These are phyloP conservation scores for Ailuropoda melanoleuca DNA, from an alignment of 2,113 vertebrate species.

Conservation along the genomic window DNA sequence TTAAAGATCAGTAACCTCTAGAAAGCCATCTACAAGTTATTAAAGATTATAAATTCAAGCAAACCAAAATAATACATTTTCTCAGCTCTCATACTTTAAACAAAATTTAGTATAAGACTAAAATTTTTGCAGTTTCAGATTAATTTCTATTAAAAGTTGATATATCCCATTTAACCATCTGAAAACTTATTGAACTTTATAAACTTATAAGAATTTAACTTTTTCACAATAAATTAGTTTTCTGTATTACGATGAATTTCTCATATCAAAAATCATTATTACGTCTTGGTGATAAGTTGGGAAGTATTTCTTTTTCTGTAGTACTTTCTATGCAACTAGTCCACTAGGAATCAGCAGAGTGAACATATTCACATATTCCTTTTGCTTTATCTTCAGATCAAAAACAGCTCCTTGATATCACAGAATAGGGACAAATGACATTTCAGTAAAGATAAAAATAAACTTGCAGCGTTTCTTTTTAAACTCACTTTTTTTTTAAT, in stretches of 20 bases:
- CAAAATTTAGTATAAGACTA: not conserved
- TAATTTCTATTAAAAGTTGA: slow-evolving; percentile 3
- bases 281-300: not conserved
- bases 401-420: not conserved
- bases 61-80: slow-evolving; percentile 21
- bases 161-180: not conserved
- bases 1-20: not conserved
- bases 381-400: not conserved
- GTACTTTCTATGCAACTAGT: not conserved
- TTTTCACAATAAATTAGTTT: slow-evolving; percentile 1
- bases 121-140: not conserved
- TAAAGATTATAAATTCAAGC: not conserved
- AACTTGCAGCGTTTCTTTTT: not conserved
- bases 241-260: not conserved
- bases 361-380: not conserved
- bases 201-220: not conserved
- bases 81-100: not conserved
- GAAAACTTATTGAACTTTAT: slow-evolving; percentile 3
- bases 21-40: not conserved
- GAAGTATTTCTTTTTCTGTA: not conserved
- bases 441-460: slow-evolving; percentile 8
- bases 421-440: not conserved
- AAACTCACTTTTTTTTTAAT: not conserved
- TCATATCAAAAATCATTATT: not conserved
- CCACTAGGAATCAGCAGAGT: not conserved